Evolutionary conservation across 2,797 vertebrate species (phyloP).

Genomic region (Sebastes cheni): DNA sequence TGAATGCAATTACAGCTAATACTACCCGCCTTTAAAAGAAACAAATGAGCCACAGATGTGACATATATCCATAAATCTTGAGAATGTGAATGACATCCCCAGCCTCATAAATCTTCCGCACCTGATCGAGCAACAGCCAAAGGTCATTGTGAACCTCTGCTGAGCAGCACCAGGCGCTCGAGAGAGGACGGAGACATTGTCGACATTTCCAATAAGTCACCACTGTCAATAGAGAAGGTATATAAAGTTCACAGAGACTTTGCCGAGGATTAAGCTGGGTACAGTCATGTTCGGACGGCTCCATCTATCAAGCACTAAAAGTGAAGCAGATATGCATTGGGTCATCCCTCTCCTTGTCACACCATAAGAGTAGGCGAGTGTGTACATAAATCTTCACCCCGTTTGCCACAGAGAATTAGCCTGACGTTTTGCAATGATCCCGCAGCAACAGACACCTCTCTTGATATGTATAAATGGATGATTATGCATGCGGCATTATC

Average conservation of each 20-base stretch:
- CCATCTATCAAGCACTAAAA: slow-evolving; percentile 82
- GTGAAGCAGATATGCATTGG: slow-evolving; percentile 75
- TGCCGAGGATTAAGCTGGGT: slow-evolving; percentile 72
- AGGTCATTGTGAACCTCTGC: slow-evolving; percentile 26
- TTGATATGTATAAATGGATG: slow-evolving; percentile 56
- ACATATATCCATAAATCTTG: slow-evolving; percentile 1
- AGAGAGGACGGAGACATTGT: slow-evolving; percentile 32
- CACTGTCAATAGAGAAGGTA: slow-evolving; percentile 63
- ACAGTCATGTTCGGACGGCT: slow-evolving; percentile 74
- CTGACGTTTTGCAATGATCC: slow-evolving; percentile 56
- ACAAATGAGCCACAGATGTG: slow-evolving; percentile 23
- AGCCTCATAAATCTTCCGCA: slow-evolving; percentile 24
- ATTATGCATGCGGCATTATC: slow-evolving; percentile 36
- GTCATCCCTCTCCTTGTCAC: slow-evolving; percentile 81
- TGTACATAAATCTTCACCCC: slow-evolving; percentile 75
- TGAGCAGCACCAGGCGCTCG: background rate
- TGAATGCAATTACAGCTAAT: background rate
- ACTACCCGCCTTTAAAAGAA: background rate
- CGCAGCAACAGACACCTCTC: slow-evolving; percentile 24
- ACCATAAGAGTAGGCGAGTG: slow-evolving; percentile 51
- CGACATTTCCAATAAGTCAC: slow-evolving; percentile 67
- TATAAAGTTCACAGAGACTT: slow-evolving; percentile 67
- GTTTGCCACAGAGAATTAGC: slow-evolving; percentile 73
- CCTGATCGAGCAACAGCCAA: slow-evolving; percentile 20
- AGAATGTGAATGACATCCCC: background rate